Conservation (phyloP, 2,113 vertebrate species). For the Oenanthe melanoleuca region DNA sequence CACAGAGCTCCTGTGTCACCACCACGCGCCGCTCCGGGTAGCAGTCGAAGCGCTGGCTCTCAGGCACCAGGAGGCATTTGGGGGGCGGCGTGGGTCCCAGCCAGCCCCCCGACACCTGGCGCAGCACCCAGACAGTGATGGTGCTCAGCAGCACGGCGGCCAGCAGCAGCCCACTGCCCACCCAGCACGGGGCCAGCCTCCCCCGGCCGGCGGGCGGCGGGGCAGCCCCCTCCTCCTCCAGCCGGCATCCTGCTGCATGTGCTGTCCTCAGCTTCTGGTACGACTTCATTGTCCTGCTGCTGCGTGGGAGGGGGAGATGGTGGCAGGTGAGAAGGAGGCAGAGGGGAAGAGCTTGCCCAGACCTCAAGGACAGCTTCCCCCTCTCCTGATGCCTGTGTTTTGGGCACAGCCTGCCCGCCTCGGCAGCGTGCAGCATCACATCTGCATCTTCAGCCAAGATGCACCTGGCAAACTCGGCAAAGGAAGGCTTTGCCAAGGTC, state of each 20-base stretch:
- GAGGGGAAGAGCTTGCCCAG: background rate
- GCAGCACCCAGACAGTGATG: slow-evolving; percentile 61
- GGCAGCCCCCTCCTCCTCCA: slow-evolving; percentile 18
- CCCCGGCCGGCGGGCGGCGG: accelerated
- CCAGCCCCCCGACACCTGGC: background rate
- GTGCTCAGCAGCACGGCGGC: slow-evolving; percentile 25
- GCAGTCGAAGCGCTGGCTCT: slow-evolving; percentile 84
- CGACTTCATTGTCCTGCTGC: slow-evolving; percentile 29
- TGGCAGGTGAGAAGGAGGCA: background rate
- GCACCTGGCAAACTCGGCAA: accelerated
- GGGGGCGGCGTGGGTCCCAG: background rate
- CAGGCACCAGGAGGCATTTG: slow-evolving; percentile 68
- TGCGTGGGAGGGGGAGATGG: background rate
- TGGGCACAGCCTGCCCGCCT: background rate
- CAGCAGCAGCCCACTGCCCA: slow-evolving; percentile 40
- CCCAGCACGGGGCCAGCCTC: slow-evolving; percentile 40
- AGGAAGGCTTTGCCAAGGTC: background rate
- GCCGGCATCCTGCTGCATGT: background rate
- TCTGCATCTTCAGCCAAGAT: background rate
- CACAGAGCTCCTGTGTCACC: slow-evolving; percentile 83
- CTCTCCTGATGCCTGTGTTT: accelerated
- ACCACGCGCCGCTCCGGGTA: slow-evolving; percentile 80
- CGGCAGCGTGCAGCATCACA: background rate
- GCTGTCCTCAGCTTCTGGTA: slow-evolving; percentile 27
- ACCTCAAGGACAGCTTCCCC: background rate